These are phyloP conservation scores for Equus quagga DNA, from an alignment of 2,113 vertebrate genomes.

Conservation along the genomic window DNA sequence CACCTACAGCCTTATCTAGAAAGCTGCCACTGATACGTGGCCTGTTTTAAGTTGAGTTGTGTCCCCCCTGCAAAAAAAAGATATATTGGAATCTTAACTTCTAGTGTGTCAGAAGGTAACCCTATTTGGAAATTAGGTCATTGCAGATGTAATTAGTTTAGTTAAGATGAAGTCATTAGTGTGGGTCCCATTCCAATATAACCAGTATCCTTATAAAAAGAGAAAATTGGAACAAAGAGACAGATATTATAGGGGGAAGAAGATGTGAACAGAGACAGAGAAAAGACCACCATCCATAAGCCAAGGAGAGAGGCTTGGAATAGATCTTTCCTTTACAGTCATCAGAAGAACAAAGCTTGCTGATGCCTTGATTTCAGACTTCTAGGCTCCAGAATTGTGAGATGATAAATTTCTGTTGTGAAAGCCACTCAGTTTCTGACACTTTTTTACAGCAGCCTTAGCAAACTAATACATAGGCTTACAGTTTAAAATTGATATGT, in stretches of 20 bases:
- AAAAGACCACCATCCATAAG: background rate
- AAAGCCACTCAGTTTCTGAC: background rate
- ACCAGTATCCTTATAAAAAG: background rate
- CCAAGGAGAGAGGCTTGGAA: too few species aligned
- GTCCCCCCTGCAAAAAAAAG: background rate
- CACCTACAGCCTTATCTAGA: background rate
- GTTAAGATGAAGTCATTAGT: background rate
- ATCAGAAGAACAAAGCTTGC: background rate
- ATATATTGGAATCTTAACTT: background rate
- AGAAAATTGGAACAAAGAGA: background rate
- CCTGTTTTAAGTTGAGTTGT: background rate
- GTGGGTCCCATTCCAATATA: background rate
- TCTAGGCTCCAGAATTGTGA: background rate
- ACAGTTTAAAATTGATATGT: background rate
- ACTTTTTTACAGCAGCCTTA: background rate
- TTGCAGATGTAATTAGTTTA: background rate
- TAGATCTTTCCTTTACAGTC: background rate
- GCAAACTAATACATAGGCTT: background rate
- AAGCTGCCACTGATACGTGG: background rate
- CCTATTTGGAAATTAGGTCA: background rate
- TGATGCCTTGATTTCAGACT: background rate
- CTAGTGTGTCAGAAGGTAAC: background rate
- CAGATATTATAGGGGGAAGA: background rate
- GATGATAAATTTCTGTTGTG: background rate
- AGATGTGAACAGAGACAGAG: background rate